Evolutionary conservation across 2,113 vertebrate genomes (phyloP), one percentile per base, ranked within the genome.

Genomic region (Diglossa brunneiventris): DNA sequence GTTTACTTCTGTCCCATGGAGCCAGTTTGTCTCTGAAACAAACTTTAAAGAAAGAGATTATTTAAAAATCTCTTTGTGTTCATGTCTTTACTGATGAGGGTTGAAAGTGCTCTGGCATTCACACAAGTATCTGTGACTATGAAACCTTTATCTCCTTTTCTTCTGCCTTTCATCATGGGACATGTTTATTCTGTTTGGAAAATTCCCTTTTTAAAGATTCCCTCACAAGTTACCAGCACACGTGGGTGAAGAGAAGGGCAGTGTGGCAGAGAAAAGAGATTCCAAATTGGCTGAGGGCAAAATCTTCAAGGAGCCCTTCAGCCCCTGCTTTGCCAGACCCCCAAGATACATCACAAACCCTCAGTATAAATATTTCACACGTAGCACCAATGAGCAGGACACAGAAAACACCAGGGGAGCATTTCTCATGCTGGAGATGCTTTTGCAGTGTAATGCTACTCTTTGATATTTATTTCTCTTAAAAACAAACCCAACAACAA

Each of bases 171-270:
- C 72, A 59, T 85, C 42, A 1, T 31, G 37, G 46, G n/a, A 90
- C 83, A 62, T 52, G 49, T 93, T 93, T 92, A 90, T 80, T 79
- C 70, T 64, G 35, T 63, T 94, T 64, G 58, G 70, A 96, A 93
- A 90, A 83, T 35, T 80, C 55, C 58, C 67, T 47, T 74, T 85
- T 82, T 8, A 58, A 44, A 93, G 62, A 75, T 83, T 8, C 35
- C 11, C 31, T 80, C 9, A 35, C 78, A 93, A 91, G 88, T 83
- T 78, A 67, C 4, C 42, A 42, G 93, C 76, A 89, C 39, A 23
- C 4, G 5, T 68, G 68, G 76, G 76, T 94, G 88, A 88, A 81
- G 63, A n/a, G 59, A 46, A 67, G 90, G 61, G 76, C 30, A 59
- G 27, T 6, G 28, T 63, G 78, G 82, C 21, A 61, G 68, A 94